These are phyloP conservation scores for Chondrosia reniformis DNA, from an alignment of 37 sponge, comb jelly and placozoan species.

Conservation along the genomic window DNA sequence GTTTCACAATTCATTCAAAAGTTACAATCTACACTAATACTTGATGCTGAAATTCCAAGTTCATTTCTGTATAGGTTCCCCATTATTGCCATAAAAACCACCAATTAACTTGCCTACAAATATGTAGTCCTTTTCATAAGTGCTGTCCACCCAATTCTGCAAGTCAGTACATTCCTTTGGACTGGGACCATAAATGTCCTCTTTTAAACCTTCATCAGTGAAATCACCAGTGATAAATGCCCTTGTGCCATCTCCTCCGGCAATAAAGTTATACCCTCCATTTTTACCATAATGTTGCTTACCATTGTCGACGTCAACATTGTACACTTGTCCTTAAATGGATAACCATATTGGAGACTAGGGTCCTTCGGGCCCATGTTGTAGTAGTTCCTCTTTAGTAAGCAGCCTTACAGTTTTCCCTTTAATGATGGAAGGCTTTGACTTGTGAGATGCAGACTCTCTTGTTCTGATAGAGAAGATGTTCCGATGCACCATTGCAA, in stretches of 20 bases:
- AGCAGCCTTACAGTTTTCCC: slow-evolving; percentile 46
- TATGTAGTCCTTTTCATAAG: slow-evolving; percentile 85
- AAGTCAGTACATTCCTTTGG: slow-evolving; percentile 63
- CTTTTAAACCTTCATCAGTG: slow-evolving; percentile 84
- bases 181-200: slow-evolving; percentile 67
- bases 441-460: no score
- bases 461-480: no score
- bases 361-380: slow-evolving; percentile 69
- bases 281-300: slow-evolving; percentile 64
- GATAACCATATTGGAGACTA: slow-evolving; percentile 72
- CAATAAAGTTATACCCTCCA: slow-evolving; percentile 91
- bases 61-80: slow-evolving; percentile 72
- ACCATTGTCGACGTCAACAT: slow-evolving; percentile 85
- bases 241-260: slow-evolving; percentile 86
- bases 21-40: no score
- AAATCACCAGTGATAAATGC: slow-evolving; percentile 95
- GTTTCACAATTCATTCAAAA: no score
- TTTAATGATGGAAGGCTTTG: not conserved
- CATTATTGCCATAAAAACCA: slow-evolving; percentile 73
- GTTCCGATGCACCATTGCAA: no score
- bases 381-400: slow-evolving; percentile 68
- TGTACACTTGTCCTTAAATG: slow-evolving; percentile 79
- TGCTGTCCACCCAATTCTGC: slow-evolving; percentile 61
- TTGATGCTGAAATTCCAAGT: slow-evolving; percentile 40
- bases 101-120: slow-evolving; percentile 91